These are phyloP conservation scores for Echeneis naucrates DNA, from an alignment of 2,797 vertebrate genomes.

Conservation along the genomic window DNA sequence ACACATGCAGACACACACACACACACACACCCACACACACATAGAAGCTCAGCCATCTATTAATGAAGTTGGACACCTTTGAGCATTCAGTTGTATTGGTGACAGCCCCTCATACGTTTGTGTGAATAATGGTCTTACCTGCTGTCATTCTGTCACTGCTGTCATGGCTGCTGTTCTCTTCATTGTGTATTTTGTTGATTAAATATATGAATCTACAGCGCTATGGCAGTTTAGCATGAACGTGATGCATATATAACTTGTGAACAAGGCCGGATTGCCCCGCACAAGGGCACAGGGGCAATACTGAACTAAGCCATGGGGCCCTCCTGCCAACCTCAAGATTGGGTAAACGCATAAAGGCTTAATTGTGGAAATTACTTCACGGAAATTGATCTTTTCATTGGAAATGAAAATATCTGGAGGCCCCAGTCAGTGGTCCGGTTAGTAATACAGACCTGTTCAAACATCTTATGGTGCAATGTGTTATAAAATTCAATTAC, in stretches of 20 bases:
- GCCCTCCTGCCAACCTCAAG: not conserved
- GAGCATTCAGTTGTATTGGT: constrained; percentile 52
- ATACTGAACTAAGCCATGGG: not conserved
- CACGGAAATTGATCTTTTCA: too few relatives aligned
- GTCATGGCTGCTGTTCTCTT: constrained; percentile 7
- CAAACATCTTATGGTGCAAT: not conserved
- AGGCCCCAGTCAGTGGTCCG: not conserved
- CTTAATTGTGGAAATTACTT: too few relatives aligned
- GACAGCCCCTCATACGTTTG: constrained; percentile 25
- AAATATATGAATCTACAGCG: not conserved
- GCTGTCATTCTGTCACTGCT: constrained; percentile 20
- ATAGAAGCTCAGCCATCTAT: constrained; percentile 24
- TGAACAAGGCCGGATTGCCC: not conserved
- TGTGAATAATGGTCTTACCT: constrained; percentile 9
- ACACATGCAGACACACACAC: constrained; percentile 25
- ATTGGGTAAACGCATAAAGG: not conserved
- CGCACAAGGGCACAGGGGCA: not conserved
- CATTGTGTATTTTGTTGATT: not conserved
- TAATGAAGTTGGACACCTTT: constrained; percentile 67
- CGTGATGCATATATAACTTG: not conserved
- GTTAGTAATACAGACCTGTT: not conserved
- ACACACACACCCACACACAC: constrained; percentile 43
- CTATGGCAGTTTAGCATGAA: not conserved
- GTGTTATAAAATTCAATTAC: not conserved
- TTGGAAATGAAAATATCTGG: not conserved